Conservation (phyloP, 2,113 vertebrate species). For the Lamprologus callipterus region DNA sequence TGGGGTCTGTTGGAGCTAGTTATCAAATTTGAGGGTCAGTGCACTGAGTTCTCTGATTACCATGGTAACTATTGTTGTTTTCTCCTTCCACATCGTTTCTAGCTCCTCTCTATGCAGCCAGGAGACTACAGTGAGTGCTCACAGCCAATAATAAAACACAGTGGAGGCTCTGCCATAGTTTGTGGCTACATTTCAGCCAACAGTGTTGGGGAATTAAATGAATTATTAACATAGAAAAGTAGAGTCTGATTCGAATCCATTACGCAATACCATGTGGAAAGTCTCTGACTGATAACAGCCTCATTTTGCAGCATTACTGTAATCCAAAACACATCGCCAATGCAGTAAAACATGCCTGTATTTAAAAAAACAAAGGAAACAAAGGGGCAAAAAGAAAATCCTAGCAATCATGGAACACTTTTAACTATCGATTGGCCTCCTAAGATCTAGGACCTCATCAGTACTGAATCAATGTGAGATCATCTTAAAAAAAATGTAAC, state of each 20-base stretch:
- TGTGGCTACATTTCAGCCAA: not conserved
- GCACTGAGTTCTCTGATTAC: not conserved
- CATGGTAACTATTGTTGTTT: not conserved
- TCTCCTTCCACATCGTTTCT: accelerated
- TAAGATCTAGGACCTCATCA: not conserved
- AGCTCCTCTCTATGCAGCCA: not conserved
- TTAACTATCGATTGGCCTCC: not conserved
- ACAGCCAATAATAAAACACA: not conserved
- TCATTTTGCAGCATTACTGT: not conserved
- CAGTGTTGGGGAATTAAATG: not conserved
- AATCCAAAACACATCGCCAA: not conserved
- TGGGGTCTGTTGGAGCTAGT: not conserved
- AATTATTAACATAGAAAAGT: not conserved
- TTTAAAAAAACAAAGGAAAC: accelerated
- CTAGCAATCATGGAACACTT: not conserved
- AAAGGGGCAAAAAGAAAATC: not conserved
- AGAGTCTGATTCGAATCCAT: not conserved
- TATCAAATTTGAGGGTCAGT: not conserved
- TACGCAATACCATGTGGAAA: not conserved
- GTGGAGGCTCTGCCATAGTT: not conserved
- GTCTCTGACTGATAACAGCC: not conserved
- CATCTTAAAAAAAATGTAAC: not conserved
- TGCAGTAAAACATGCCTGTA: not conserved
- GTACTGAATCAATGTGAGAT: not conserved
- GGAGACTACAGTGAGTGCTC: not conserved